A percentile compares a stretch with the other conserved stretches of the same genome.
phyloP scores from a whole-genome alignment of 2,797 vertebrate genomes.

The Mionectes olivaceus region DNA sequence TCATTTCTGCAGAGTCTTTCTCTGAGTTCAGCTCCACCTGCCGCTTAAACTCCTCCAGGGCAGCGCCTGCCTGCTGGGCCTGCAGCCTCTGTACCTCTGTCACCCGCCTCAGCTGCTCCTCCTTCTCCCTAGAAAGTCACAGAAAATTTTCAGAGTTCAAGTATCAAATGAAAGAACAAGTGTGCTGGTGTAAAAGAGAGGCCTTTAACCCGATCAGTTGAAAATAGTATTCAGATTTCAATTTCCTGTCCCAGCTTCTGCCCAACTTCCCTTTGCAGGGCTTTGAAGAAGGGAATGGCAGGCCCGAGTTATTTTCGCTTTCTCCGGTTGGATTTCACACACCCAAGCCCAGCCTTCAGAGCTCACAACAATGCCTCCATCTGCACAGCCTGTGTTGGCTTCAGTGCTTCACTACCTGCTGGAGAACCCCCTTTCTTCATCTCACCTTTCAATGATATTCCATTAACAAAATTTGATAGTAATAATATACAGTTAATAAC shows the following conservation, averaged over 20 bases:
- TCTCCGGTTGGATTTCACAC: background rate
- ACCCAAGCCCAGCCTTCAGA: background rate
- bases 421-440: background rate
- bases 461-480: background rate
- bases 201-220: constrained; percentile 63
- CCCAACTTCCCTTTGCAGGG: constrained; percentile 56
- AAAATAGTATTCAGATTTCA: constrained; percentile 71
- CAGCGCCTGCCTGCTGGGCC: constrained; percentile 90
- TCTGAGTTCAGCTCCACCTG: constrained; percentile 94
- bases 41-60: constrained; percentile 93
- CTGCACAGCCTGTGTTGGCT: background rate
- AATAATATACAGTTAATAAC: background rate
- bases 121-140: constrained; percentile 87
- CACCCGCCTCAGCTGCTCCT: constrained; percentile 85
- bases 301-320: constrained; percentile 25
- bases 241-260: constrained; percentile 66
- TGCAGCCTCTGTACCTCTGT: constrained; percentile 88
- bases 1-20: constrained; percentile 92
- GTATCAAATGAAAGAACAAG: constrained; percentile 70
- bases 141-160: constrained; percentile 73
- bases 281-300: constrained; percentile 47
- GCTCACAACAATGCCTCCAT: background rate
- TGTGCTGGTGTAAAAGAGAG: constrained; percentile 60
- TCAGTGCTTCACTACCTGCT: background rate
- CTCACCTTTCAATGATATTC: background rate